Percentiles rank a stretch among this genome's conserved stretches.
These are phyloP conservation scores for Acanthosepion lycidas DNA, from an alignment of 2,888 invertebrate species.

Conservation along the genomic window DNA sequence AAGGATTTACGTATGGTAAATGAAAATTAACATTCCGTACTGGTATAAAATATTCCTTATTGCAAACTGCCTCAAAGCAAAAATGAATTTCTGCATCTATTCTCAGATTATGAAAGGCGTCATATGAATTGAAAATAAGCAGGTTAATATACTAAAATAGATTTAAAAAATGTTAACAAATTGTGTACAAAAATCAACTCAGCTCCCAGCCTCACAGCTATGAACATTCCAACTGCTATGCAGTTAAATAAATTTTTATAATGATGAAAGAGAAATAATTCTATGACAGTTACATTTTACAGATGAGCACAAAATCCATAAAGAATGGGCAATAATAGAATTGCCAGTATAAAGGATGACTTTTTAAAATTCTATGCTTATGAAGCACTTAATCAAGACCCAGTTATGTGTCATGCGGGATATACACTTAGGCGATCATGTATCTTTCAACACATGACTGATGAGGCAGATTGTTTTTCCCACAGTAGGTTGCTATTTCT, in stretches of 20 bases:
- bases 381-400: too few species aligned
- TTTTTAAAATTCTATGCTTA: too few species aligned
- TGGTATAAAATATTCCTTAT: not conserved
- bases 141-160: not conserved
- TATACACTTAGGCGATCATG: too few species aligned
- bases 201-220: not conserved
- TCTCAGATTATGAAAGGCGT: not conserved
- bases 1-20: not conserved
- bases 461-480: too few species aligned
- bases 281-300: too few species aligned
- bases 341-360: too few species aligned
- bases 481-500: too few species aligned
- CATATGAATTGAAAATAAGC: constrained; percentile 15
- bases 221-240: not conserved
- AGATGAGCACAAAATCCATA: too few species aligned
- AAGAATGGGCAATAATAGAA: too few species aligned
- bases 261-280: too few species aligned
- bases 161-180: not conserved
- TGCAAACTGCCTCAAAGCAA: not conserved
- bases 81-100: not conserved
- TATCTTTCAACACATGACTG: too few species aligned
- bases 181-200: not conserved
- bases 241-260: not conserved
- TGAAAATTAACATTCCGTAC: not conserved
- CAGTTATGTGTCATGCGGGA: too few species aligned